These are phyloP conservation scores for Periplaneta americana DNA, from an alignment of 1,140 invertebrate species.

Conservation along the genomic window DNA sequence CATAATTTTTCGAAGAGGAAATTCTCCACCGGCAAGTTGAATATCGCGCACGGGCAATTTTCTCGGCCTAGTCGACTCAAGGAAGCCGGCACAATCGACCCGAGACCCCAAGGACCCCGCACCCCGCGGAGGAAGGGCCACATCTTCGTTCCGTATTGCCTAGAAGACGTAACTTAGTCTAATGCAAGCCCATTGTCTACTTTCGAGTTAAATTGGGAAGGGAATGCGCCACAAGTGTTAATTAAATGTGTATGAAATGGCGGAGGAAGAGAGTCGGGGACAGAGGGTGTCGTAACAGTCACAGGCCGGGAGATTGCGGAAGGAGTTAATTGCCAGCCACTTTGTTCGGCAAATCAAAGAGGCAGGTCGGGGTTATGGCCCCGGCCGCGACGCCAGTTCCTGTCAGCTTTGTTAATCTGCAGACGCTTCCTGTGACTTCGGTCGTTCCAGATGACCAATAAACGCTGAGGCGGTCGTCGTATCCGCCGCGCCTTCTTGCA, in stretches of 20 bases:
- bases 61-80: background rate
- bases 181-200: background rate
- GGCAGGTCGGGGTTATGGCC: background rate
- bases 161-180: background rate
- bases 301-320: conserved; percentile 6
- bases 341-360: conserved; percentile 2
- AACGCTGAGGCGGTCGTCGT: too few relatives aligned
- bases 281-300: background rate
- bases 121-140: background rate
- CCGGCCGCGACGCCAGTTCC: background rate
- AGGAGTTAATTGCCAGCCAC: conserved; percentile 18
- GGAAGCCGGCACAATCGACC: background rate
- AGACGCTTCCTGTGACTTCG: background rate
- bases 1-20: background rate
- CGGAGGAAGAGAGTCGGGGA: background rate
- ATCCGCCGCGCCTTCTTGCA: too few relatives aligned
- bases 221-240: conserved; percentile 10
- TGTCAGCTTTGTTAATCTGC: background rate
- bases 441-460: background rate
- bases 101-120: background rate
- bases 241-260: conserved; percentile 17
- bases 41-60: background rate
- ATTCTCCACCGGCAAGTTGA: background rate
- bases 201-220: background rate
- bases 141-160: background rate